Base-by-base conservation (phyloP, 2,113 vertebrate species). In the Antigone vipio region DNA sequence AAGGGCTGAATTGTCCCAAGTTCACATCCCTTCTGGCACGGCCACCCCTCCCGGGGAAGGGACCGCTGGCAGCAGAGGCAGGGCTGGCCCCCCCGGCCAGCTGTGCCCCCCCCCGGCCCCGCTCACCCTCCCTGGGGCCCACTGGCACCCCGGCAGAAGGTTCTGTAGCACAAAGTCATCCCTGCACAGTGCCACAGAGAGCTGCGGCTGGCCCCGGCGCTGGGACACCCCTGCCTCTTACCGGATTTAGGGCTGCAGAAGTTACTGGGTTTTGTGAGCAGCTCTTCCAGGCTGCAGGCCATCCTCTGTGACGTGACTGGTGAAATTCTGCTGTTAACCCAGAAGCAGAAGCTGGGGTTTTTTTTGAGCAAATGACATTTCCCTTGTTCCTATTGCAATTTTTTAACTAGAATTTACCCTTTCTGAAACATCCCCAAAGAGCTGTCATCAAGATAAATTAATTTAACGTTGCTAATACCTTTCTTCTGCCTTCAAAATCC, bases 21-120 rank as follows among this genome's bases (percentile, higher is more conserved):
- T 9, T 32, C 42, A 32, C 12, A 21, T 21, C 15, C 17, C 7
- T 21, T 38, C 52, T 4, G 1, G n/a, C 52, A 58, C 2, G 0
- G 52, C 27, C 34, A 32, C 21, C 16, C 17, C 16, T 17, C n/a
- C 23, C 49, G 3, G 1, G 27, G 42, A 58, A 38, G 34, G 42
- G 34, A 20, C 12, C 1, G 10, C 27, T 16, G 42, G 78, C 15
- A 35, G 62, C 40, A 44, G 59, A 6, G 4, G 11, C 49, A 53
- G 60, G 49, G 24, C 24, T 55, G 23, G 24, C 6, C 38, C 56
- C 34, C 49, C 38, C 38, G 1, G 32, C 32, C 77, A 44, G 38
- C 49, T 44, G 30, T 11, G 21, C 16, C 34, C 40, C 38, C 26
- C 6, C 5, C 2, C 38, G 15, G 1, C 14, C 11, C 9, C 1